Evolutionary conservation across 1,140 invertebrate genomes (phyloP).

Genomic region (Heliconius hermathena): DNA sequence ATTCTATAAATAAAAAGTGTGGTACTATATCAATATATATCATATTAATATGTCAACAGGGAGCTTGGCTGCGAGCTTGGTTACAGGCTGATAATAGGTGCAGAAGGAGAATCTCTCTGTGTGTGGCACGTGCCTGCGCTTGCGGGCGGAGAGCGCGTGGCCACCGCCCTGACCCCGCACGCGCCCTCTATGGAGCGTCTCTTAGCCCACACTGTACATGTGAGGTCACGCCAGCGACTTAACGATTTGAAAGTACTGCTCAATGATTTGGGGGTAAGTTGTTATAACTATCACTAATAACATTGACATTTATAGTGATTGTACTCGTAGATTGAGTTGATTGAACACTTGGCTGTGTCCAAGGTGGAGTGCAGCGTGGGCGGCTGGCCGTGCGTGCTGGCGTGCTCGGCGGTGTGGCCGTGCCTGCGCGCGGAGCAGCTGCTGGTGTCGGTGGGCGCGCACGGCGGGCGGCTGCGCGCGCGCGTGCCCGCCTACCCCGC

Average conservation of each 20-base stretch:
- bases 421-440: slow-evolving; percentile 95
- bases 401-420: slow-evolving; percentile 93
- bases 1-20: too few relatives aligned
- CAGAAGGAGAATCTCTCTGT: slow-evolving; percentile 87
- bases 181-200: slow-evolving; percentile 96
- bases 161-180: slow-evolving; percentile 91
- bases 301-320: too few relatives aligned
- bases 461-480: slow-evolving; percentile 94
- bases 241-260: slow-evolving; percentile 89
- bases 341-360: not conserved
- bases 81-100: slow-evolving; percentile 94
- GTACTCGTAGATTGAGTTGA: too few relatives aligned
- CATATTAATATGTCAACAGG: slow-evolving; percentile 60
- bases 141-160: slow-evolving; percentile 89
- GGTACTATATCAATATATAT: too few relatives aligned
- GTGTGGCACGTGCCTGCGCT: slow-evolving; percentile 94
- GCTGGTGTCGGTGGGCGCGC: slow-evolving; percentile 95
- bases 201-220: slow-evolving; percentile 98
- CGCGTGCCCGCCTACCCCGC: slow-evolving; percentile 94
- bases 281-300: too few relatives aligned
- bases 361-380: slow-evolving; percentile 81
- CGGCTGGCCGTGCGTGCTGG: slow-evolving; percentile 94
- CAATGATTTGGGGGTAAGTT: slow-evolving; percentile 74
- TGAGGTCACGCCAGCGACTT: slow-evolving; percentile 91
- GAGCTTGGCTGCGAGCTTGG: slow-evolving; percentile 92